Percentiles rank a stretch among this genome's conserved stretches.
These are phyloP conservation scores for Drosophila bunnanda DNA, from an alignment of 2,888 invertebrate genomes.

Conservation along the genomic window DNA sequence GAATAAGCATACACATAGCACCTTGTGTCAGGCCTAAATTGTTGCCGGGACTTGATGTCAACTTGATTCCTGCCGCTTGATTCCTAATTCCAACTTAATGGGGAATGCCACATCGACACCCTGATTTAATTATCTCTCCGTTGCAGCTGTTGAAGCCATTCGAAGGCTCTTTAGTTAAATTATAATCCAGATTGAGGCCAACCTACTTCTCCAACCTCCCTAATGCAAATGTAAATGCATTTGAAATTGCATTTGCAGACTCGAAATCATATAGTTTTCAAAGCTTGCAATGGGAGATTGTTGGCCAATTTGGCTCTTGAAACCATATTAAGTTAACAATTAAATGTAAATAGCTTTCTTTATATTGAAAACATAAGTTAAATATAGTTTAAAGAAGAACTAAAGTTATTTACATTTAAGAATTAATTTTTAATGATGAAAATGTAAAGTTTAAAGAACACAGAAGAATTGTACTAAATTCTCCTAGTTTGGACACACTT, in stretches of 20 bases:
- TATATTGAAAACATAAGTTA: too few species aligned
- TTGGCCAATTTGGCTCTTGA: too few species aligned
- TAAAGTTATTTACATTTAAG: too few species aligned
- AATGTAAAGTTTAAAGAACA: too few species aligned
- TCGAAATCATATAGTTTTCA: not conserved
- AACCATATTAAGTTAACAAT: too few species aligned
- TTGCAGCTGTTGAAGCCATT: conserved; percentile 3
- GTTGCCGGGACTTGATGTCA: not conserved
- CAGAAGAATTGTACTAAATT: not conserved
- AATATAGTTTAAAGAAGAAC: too few species aligned
- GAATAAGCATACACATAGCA: conserved; percentile 4
- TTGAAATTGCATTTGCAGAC: not conserved
- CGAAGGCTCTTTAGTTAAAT: conserved; percentile 15
- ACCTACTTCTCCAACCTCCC: not conserved
- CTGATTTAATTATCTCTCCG: conserved; percentile 26
- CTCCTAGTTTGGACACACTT: not conserved
- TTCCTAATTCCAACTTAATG: conserved; percentile 17
- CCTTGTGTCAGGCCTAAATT: not conserved
- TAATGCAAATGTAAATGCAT: not conserved
- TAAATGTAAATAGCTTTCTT: too few species aligned
- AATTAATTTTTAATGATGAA: too few species aligned
- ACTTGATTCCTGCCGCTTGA: not conserved
- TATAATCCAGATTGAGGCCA: conserved; percentile 15
- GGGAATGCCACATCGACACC: conserved; percentile 21
- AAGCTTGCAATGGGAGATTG: not conserved